These are phyloP conservation scores for Cheirogaleus major DNA, from an alignment of 2,797 vertebrate genomes.

Conservation along the genomic window DNA sequence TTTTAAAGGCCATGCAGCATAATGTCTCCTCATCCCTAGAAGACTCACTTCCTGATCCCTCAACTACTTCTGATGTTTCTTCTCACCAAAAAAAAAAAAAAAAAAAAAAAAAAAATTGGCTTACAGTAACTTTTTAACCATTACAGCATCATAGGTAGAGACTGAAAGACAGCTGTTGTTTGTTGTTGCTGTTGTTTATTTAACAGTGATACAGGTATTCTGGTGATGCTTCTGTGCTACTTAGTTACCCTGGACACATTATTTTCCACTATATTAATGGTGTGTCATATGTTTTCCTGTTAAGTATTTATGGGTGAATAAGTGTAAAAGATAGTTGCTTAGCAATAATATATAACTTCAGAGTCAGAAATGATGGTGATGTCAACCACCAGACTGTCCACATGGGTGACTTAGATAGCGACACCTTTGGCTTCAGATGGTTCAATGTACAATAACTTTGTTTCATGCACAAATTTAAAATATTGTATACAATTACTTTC, in stretches of 20 bases:
- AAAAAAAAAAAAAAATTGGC: neutral
- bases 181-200: neutral
- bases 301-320: neutral
- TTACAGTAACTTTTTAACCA: neutral
- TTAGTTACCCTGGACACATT: neutral
- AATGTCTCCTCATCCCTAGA: neutral
- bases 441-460: neutral
- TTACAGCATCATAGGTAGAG: neutral
- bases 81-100: neutral
- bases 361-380: neutral
- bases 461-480: neutral
- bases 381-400: neutral
- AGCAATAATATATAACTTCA: neutral
- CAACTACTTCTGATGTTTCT: neutral
- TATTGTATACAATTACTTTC: neutral
- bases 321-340: neutral
- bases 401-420: neutral
- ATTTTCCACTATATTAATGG: neutral
- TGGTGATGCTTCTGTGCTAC: neutral
- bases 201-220: neutral
- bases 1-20: neutral
- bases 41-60: neutral
- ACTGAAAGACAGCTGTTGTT: neutral
- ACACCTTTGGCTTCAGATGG: neutral
- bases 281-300: neutral